Evolutionary conservation across 2,113 vertebrate species (phyloP), one percentile per base, ranked within the genome.

Genomic region (Trogon surrucura): DNA sequence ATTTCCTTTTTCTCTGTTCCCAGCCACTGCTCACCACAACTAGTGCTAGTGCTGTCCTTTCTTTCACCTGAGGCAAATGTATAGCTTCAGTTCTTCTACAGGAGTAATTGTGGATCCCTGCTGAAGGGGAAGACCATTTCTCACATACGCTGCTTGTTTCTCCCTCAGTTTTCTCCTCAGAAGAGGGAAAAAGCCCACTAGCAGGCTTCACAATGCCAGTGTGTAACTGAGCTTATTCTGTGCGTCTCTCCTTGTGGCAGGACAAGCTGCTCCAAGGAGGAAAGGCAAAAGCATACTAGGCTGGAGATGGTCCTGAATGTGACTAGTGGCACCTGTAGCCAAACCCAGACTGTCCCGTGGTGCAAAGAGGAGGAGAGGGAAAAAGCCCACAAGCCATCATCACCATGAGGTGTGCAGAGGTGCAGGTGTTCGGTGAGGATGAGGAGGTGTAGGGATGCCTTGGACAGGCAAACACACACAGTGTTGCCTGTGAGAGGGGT

Each of bases 201-300:
- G 21, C 36, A 34, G 38, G 62, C 27, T 72, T 34, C 0, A 0
- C 2, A 1, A 16, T 77, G 41, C 15, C 27, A 60, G n/a, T 3
- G 8, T 9, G 8, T 38, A 56, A 57, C 29, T 1, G 1, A 60
- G 41, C n/a, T 29, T 8, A 4, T 15, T 72, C 38, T 60, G 58
- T 41, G 10, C 0, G 0, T 69, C n/a, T 77, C 23, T 74, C 17
- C 41, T 70, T 1, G 1, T 3, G 3, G n/a, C 38, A 51, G 48
- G 25, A 47, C 1, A 4, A 69, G 38, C 44, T 8, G 2, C 25
- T 61, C 60, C 0, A 1, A 66, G 11, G 4, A 2, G 8, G 13
- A 80, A 58, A 70, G n/a, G 4, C 22, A 10, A 61, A 61, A 78
- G 45, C 17, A 16, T 19, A 23, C 18, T 22, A 32, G 34, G 26